phyloP scores from a whole-genome alignment of 1,140 invertebrate genomes.

The Hycleus phaleratus region DNA sequence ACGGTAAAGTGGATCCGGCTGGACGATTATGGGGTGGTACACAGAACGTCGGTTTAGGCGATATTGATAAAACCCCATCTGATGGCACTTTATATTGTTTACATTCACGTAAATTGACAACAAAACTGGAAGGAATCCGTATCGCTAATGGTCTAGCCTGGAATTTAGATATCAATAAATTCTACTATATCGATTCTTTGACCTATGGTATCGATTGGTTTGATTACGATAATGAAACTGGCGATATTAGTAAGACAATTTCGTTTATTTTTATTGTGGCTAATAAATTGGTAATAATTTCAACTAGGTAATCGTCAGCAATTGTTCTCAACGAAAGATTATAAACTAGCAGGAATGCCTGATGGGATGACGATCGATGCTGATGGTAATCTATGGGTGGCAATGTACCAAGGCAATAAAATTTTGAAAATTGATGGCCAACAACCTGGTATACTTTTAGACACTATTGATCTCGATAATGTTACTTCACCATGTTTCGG shows the following conservation, averaged over 20 bases:
- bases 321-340: slow-evolving; percentile 22
- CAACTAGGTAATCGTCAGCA: slow-evolving; percentile 24
- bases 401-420: slow-evolving; percentile 42
- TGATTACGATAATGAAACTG: slow-evolving; percentile 39
- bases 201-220: slow-evolving; percentile 58
- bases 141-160: slow-evolving; percentile 78
- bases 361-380: slow-evolving; percentile 64
- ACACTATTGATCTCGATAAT: slow-evolving; percentile 25
- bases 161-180: slow-evolving; percentile 55
- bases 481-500: slow-evolving; percentile 75
- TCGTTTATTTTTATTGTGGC: not conserved
- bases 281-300: not conserved
- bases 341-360: slow-evolving; percentile 40
- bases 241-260: too few species aligned
- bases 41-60: too few species aligned
- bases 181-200: slow-evolving; percentile 69
- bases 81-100: slow-evolving; percentile 43
- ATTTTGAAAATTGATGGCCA: slow-evolving; percentile 33
- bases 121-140: slow-evolving; percentile 44
- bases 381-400: slow-evolving; percentile 56
- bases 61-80: too few species aligned
- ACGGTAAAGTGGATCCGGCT: slow-evolving; percentile 71
- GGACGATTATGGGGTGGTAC: slow-evolving; percentile 59
- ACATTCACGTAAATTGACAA: slow-evolving; percentile 10
- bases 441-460: slow-evolving; percentile 25